These are phyloP conservation scores for Agapornis roseicollis DNA, from an alignment of 2,113 vertebrate species.

Conservation along the genomic window DNA sequence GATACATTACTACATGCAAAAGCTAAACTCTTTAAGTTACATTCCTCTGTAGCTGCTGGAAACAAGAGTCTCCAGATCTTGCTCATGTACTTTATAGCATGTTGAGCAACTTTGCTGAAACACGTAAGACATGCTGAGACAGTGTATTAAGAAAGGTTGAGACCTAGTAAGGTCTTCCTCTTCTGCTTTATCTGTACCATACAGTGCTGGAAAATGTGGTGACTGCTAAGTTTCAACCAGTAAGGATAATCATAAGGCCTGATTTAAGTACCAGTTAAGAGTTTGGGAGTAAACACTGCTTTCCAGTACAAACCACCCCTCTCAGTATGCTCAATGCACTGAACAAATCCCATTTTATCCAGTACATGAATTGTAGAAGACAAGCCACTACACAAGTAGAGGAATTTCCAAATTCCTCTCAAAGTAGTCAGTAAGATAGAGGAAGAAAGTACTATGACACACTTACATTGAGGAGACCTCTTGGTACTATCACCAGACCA, in stretches of 20 bases:
- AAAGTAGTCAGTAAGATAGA: background rate
- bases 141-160: background rate
- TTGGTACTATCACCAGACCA: background rate
- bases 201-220: background rate
- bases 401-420: background rate
- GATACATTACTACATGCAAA: background rate
- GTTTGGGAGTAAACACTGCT: background rate
- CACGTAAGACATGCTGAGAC: background rate
- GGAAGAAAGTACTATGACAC: background rate
- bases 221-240: background rate
- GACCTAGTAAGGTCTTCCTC: background rate
- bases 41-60: background rate
- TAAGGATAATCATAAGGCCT: background rate
- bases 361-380: background rate
- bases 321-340: background rate
- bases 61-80: background rate
- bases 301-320: background rate
- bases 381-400: background rate
- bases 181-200: background rate
- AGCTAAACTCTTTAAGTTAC: background rate
- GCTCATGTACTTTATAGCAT: background rate
- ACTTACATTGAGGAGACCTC: background rate
- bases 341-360: background rate
- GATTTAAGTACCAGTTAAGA: background rate
- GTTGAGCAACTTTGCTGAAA: constrained; percentile 5